A percentile compares a stretch with the other conserved stretches of the same genome.
Evolutionary conservation across 2,888 invertebrate genomes (phyloP).

Genomic region (Acleris literana): DNA sequence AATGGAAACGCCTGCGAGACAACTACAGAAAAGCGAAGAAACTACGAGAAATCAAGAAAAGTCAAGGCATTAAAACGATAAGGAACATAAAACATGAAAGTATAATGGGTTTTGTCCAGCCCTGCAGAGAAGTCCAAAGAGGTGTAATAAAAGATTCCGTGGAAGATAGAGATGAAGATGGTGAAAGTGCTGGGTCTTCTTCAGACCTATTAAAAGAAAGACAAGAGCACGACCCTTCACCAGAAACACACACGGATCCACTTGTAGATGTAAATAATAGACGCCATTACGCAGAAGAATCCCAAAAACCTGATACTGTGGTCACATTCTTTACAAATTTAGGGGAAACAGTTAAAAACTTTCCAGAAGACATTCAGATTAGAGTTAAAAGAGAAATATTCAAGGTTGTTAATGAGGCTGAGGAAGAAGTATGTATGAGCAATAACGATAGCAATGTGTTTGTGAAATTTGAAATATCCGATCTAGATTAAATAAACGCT

Average conservation of each 20-base stretch:
- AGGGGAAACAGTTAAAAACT: conserved; percentile 28
- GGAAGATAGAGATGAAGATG: background rate
- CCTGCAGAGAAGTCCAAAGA: background rate
- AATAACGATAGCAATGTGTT: background rate
- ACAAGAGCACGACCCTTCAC: background rate
- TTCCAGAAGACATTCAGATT: conserved; percentile 22
- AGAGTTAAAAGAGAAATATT: conserved; percentile 31
- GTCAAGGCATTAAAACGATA: conserved; percentile 14
- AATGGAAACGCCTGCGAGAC: conserved; percentile 25
- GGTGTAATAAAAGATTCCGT: background rate
- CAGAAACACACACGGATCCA: background rate
- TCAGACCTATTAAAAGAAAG: conserved; percentile 1
- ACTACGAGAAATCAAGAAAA: conserved; percentile 8
- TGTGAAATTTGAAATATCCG: conserved; percentile 8
- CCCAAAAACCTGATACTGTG: conserved; percentile 10
- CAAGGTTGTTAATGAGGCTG: conserved; percentile 27
- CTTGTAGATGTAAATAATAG: conserved; percentile 1
- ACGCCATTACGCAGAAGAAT: conserved; percentile 1
- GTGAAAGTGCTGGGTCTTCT: background rate
- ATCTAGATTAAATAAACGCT: too few species aligned
- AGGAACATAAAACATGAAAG: conserved; percentile 21
- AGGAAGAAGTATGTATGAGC: conserved; percentile 17
- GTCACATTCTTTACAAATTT: conserved; percentile 30
- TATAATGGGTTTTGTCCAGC: conserved; percentile 10
- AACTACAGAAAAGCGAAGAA: conserved; percentile 27